Evolutionary conservation across 2,888 invertebrate genomes (phyloP), one percentile per base, ranked within the genome.

Genomic region (Microctonus aethiopoides): DNA sequence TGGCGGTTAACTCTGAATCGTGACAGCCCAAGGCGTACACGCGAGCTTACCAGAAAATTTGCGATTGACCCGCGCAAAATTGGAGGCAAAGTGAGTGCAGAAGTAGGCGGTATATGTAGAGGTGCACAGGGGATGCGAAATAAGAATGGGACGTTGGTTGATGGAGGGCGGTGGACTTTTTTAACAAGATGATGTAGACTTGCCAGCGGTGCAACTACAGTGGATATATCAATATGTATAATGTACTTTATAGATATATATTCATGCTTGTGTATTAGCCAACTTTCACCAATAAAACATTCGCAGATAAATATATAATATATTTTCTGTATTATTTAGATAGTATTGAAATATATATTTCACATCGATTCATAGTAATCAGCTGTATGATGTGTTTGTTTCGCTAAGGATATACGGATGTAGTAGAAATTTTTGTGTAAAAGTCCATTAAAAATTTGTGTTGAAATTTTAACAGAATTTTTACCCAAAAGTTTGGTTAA

Each of bases 21-120:
- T 85, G 85, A 86, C 85, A 81, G 86, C 86, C 85, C 81, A 79
- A 83, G 85, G 86, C 86, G 78, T 78, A 82, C 86, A 86, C 86
- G 86, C 85, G 84, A 86, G 84, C 84, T 82, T 83, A 80, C 83
- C 80, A 85, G 84, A 83, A 85, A 85, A 86, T 84, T 85, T 84
- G 81, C 84, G 83, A 86, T 86, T 84, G 84, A 85, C 85, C 85
- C 82, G 80, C 70, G 71, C 65, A 70, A 64, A 71, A 67, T 70
- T 70, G 65, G 65, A 62, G 70, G 70, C 64, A 70, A 60, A 70
- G 60, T 60, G 54, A 41, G 57, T 64, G 68, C 65, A 52, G 32
- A 70, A 52, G 67, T 51, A 57, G 64, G 67, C 34, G 67, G 46
- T 46, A 59, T 54, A 24, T 39, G 60, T n/a, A n/a, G n/a, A n/a